A percentile compares a stretch with the other conserved stretches of the same genome.
phyloP scores from a whole-genome alignment of 2,888 invertebrate species.

The Ectemnius cavifrons region DNA sequence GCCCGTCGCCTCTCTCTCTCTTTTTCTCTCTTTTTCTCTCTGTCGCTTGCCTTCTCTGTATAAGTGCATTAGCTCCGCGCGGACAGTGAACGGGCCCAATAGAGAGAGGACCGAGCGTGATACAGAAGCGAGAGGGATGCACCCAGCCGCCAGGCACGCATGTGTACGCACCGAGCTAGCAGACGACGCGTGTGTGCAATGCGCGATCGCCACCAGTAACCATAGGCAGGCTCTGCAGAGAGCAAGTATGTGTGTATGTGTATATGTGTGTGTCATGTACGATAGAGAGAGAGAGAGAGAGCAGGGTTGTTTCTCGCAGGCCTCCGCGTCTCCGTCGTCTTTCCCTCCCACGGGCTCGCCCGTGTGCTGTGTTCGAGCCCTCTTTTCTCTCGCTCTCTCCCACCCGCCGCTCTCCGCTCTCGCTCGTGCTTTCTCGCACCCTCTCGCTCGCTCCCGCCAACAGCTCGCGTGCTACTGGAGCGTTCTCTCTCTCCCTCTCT shows the following conservation, averaged over 20 bases:
- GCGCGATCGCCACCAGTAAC: slow-evolving; percentile 47
- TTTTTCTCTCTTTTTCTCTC: too few species aligned
- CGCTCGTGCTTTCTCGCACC: slow-evolving; percentile 10
- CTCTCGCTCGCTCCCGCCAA: slow-evolving; percentile 17
- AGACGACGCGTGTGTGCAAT: slow-evolving; percentile 40
- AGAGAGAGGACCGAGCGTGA: slow-evolving; percentile 24
- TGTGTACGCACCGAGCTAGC: slow-evolving; percentile 32
- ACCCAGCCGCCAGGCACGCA: slow-evolving; percentile 40
- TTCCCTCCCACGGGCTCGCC: slow-evolving; percentile 21
- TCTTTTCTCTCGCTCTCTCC: slow-evolving; percentile 10
- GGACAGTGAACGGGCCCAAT: slow-evolving; percentile 22
- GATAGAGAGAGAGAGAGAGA: too few species aligned
- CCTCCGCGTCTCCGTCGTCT: neutral
- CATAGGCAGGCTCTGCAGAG: slow-evolving; percentile 28
- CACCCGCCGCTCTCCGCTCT: neutral
- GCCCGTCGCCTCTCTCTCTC: slow-evolving; percentile 10
- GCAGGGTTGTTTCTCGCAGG: slow-evolving; percentile 43
- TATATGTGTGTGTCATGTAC: too few species aligned
- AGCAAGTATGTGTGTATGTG: too few species aligned
- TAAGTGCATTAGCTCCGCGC: slow-evolving; percentile 38
- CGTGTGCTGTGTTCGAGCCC: slow-evolving; percentile 22
- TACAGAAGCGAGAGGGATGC: slow-evolving; percentile 13
- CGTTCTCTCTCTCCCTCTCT: slow-evolving; percentile 41
- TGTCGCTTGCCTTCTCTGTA: neutral
- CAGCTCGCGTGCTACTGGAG: slow-evolving; percentile 18